Conservation (phyloP, 2,113 vertebrate species). For the Cyphomyrus plagiostoma region DNA sequence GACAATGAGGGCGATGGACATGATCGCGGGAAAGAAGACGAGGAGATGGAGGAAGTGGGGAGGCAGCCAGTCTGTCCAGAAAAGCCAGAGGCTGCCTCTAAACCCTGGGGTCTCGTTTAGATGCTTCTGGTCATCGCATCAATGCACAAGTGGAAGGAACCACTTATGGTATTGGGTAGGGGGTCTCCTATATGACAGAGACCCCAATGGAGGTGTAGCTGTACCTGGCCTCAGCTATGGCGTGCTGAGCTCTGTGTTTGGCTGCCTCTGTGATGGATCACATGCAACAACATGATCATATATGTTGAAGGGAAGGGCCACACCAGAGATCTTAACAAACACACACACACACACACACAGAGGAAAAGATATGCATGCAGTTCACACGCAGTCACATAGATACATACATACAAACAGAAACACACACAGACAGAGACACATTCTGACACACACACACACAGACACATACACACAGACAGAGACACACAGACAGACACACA, state of each 20-base stretch:
- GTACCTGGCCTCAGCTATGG: background rate
- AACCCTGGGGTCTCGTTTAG: background rate
- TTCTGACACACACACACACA: too few relatives aligned
- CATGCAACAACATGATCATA: background rate
- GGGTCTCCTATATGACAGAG: background rate
- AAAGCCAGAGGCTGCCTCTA: background rate
- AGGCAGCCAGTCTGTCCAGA: background rate
- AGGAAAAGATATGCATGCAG: background rate
- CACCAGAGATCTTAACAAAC: background rate
- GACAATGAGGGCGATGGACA: conserved; percentile 25
- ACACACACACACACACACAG: background rate
- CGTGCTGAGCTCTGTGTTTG: background rate
- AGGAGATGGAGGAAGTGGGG: background rate
- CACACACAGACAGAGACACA: too few relatives aligned
- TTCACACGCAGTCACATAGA: background rate
- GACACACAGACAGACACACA: background rate
- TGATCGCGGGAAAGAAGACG: background rate
- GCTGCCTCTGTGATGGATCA: background rate
- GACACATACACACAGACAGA: background rate
- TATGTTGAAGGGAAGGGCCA: background rate
- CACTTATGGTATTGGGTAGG: background rate
- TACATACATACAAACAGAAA: too few relatives aligned
- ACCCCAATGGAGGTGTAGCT: background rate
- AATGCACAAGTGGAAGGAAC: background rate
- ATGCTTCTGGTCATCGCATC: background rate